Percentiles rank a stretch among this genome's conserved stretches.
Conservation (phyloP, 2,113 vertebrate species). For the Campylomormyrus tamandua region DNA sequence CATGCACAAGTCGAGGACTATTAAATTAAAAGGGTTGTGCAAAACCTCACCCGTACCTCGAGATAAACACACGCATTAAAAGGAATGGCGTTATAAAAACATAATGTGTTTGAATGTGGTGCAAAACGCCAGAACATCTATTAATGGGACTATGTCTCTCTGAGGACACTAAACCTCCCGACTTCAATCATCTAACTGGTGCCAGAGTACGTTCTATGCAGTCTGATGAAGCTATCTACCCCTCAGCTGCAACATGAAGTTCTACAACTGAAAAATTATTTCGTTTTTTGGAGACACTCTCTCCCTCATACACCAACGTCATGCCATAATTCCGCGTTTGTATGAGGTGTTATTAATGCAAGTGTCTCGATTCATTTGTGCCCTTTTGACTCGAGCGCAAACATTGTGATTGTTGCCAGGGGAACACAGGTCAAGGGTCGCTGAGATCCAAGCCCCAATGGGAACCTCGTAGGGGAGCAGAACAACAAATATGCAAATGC, state of each 20-base stretch:
- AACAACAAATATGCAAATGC: neutral
- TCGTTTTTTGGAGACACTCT: neutral
- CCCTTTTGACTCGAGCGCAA: constrained; percentile 14
- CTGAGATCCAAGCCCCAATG: constrained; percentile 26
- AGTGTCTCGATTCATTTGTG: neutral
- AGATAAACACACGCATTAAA: neutral
- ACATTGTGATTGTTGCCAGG: constrained; percentile 34
- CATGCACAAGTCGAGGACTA: neutral
- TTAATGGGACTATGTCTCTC: neutral
- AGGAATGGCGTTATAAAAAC: neutral
- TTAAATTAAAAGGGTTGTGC: neutral
- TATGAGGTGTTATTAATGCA: neutral
- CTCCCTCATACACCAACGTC: neutral
- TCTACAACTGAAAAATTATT: neutral
- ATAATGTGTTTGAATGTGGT: neutral
- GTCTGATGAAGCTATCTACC: neutral
- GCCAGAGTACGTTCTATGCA: neutral
- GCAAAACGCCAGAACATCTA: neutral
- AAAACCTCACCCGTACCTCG: neutral
- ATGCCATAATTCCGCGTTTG: neutral
- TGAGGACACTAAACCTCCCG: neutral
- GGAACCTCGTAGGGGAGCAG: neutral
- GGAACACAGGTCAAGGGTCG: constrained; percentile 40
- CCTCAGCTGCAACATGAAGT: neutral
- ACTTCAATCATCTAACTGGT: neutral